Conservation (phyloP, 2,888 invertebrate species). For the Auanema sp. region DNA sequence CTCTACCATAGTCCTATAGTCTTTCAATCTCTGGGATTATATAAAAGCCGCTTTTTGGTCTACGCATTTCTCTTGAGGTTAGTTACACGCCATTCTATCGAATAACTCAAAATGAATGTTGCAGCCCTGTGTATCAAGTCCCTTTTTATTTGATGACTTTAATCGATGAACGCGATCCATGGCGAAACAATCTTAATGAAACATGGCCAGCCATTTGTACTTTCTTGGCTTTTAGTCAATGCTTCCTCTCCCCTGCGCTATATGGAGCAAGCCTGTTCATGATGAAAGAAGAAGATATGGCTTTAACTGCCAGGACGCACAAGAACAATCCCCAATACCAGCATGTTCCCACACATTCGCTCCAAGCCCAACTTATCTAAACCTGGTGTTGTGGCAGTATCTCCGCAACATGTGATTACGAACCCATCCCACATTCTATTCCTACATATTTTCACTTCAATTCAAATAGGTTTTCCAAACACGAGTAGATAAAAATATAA, state of each 20-base stretch:
- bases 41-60: slow-evolving; percentile 61
- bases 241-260: slow-evolving; percentile 51
- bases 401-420: too few relatives aligned
- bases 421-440: background rate
- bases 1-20: slow-evolving; percentile 64
- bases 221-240: slow-evolving; percentile 51
- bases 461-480: slow-evolving; percentile 1
- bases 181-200: slow-evolving; percentile 36
- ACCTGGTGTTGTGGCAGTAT: too few relatives aligned
- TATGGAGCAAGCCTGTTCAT: slow-evolving; percentile 61
- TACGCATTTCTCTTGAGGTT: slow-evolving; percentile 60
- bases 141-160: slow-evolving; percentile 59
- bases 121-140: slow-evolving; percentile 58
- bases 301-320: slow-evolving; percentile 59
- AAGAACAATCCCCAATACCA: slow-evolving; percentile 42
- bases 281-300: slow-evolving; percentile 65
- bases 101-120: background rate
- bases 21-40: slow-evolving; percentile 62
- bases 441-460: slow-evolving; percentile 1
- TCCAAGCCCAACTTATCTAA: slow-evolving; percentile 49
- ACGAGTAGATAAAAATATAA: background rate
- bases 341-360: slow-evolving; percentile 33
- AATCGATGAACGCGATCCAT: slow-evolving; percentile 37
- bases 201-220: slow-evolving; percentile 50
- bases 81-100: background rate